phyloP scores from a whole-genome alignment of 64 coral and sea anemone species.

The Actinia tenebrosa region DNA sequence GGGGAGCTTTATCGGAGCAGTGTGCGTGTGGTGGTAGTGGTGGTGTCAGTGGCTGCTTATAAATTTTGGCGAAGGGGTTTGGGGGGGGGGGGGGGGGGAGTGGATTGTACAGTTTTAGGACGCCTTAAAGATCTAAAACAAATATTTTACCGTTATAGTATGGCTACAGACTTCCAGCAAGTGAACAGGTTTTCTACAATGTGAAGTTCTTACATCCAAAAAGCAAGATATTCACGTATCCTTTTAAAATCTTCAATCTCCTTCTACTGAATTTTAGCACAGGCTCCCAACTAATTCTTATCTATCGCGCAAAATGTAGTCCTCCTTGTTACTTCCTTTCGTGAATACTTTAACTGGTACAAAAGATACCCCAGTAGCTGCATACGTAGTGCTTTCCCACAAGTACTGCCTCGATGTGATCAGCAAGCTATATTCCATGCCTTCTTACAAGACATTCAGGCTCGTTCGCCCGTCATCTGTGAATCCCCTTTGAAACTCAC shows the following conservation, averaged over 20 bases:
- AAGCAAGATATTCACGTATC: constrained; percentile 75
- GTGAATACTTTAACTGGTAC: neutral
- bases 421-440: constrained; percentile 59
- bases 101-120: no score
- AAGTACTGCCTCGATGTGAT: constrained; percentile 67
- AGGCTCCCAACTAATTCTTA: no score
- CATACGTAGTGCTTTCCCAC: constrained; percentile 49
- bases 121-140: no score
- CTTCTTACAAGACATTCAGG: constrained; percentile 61
- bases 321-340: neutral
- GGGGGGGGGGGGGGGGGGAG: no score
- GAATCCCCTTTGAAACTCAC: constrained; percentile 47
- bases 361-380: constrained; percentile 73
- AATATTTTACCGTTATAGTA: constrained; percentile 38
- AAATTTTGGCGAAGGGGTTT: no score
- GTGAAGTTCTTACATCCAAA: constrained; percentile 58
- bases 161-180: constrained; percentile 70
- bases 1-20: no score
- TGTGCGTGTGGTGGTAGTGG: no score
- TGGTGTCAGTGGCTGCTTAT: no score
- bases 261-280: neutral
- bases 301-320: neutral
- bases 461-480: constrained; percentile 54
- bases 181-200: constrained; percentile 66
- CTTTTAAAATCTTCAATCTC: constrained; percentile 12